Percentiles rank a stretch among this genome's conserved stretches.
These are phyloP conservation scores for Miniopterus natalensis DNA, from an alignment of 2,113 vertebrate genomes.

Conservation along the genomic window DNA sequence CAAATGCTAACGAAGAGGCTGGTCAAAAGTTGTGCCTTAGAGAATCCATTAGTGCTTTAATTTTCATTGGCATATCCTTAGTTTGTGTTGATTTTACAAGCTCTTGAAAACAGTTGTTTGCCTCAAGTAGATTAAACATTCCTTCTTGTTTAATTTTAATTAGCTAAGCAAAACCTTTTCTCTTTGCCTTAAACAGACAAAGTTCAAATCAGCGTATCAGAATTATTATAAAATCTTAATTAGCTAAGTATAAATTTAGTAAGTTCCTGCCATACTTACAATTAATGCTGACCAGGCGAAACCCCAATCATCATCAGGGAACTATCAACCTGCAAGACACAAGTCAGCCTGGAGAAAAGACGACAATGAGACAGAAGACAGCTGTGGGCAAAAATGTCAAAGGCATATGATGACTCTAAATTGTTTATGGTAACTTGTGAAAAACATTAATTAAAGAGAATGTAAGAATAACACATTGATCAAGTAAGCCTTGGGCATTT, in stretches of 20 bases:
- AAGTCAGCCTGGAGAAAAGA: neutral
- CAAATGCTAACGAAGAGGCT: neutral
- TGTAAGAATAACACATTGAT: neutral
- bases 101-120: conserved; percentile 64
- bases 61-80: conserved; percentile 53
- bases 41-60: conserved; percentile 45
- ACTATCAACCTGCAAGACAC: neutral
- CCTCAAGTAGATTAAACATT: conserved; percentile 61
- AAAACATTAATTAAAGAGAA: conserved; percentile 11
- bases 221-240: conserved; percentile 66
- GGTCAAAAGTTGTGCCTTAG: neutral
- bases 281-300: conserved; percentile 34
- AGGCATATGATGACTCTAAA: neutral
- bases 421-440: neutral
- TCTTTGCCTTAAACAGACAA: conserved; percentile 53
- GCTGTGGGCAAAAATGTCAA: neutral
- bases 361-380: neutral
- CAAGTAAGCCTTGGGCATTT: neutral
- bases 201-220: conserved; percentile 54
- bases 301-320: neutral
- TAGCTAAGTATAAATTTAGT: conserved; percentile 45
- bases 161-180: conserved; percentile 72
- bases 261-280: conserved; percentile 23
- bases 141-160: conserved; percentile 67
- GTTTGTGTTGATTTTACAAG: conserved; percentile 65